Conservation (phyloP, 2,888 invertebrate genomes). For the Anoncus sp. region DNA sequence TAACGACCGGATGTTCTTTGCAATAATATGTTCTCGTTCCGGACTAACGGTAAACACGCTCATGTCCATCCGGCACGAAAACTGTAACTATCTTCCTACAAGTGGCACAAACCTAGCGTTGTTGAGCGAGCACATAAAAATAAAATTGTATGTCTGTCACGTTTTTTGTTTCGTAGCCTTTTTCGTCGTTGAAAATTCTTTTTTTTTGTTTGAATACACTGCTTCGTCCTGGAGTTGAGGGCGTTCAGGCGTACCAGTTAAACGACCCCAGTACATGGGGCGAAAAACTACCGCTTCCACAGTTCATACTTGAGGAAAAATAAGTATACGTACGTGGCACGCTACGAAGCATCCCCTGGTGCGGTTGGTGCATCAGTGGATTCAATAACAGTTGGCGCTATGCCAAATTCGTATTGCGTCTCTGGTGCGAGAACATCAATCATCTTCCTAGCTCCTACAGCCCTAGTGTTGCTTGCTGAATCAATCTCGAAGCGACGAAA, state of each 20-base stretch:
- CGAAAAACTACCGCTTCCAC: conserved; percentile 28
- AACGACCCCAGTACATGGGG: conserved; percentile 32
- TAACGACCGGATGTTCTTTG: too few relatives aligned
- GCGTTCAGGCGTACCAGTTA: conserved; percentile 36
- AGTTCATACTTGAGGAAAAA: conserved; percentile 30
- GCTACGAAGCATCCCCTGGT: conserved; percentile 19
- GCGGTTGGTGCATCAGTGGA: conserved; percentile 22
- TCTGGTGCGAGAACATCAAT: conserved; percentile 18
- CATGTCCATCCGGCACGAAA: too few relatives aligned
- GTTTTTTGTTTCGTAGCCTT: too few relatives aligned
- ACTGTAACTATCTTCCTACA: too few relatives aligned
- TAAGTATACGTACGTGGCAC: conserved; percentile 28
- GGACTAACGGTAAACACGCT: too few relatives aligned
- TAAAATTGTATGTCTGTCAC: too few relatives aligned
- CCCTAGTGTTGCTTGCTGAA: neutral
- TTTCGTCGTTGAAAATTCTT: neutral
- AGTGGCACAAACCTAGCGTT: too few relatives aligned
- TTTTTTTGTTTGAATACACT: neutral
- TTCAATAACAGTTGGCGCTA: conserved; percentile 42
- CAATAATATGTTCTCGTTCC: too few relatives aligned
- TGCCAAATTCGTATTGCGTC: conserved; percentile 35
- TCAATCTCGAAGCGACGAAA: neutral
- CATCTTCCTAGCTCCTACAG: neutral
- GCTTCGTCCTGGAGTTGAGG: conserved; percentile 6
- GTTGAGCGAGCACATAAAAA: too few relatives aligned